phyloP scores from a whole-genome alignment of 2,888 invertebrate genomes.

The Amphipyra tragopoginis region DNA sequence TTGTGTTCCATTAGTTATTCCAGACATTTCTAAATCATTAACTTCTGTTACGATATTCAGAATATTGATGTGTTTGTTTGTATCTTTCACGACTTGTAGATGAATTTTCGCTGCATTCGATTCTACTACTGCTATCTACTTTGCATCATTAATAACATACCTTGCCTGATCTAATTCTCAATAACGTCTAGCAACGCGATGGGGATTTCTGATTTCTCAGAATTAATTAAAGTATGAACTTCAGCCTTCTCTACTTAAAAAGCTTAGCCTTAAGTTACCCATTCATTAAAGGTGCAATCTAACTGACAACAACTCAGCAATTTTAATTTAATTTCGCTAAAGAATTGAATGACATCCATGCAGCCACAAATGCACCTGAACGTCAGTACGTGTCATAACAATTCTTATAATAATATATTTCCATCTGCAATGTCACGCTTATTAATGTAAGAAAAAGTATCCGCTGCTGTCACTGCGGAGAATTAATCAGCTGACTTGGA shows the following conservation, averaged over 20 bases:
- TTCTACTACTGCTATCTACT: neutral
- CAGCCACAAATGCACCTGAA: constrained; percentile 6
- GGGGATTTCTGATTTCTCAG: no score
- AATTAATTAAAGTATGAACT: no score
- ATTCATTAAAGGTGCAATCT: neutral
- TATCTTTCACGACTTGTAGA: no score
- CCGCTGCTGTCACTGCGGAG: constrained; percentile 60
- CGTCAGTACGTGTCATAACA: constrained; percentile 20
- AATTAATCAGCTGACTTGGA: constrained; percentile 68
- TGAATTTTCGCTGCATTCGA: no score
- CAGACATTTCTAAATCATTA: constrained; percentile 9
- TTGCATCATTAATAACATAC: neutral
- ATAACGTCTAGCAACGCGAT: no score
- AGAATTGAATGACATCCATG: neutral
- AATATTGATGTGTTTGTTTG: constrained; percentile 1
- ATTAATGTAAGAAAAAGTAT: constrained; percentile 48
- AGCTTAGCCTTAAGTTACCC: neutral
- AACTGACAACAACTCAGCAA: neutral
- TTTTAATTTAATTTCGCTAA: neutral
- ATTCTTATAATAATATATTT: constrained; percentile 36
- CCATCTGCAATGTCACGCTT: constrained; percentile 44
- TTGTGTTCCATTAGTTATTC: constrained; percentile 13
- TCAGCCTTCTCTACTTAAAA: no score
- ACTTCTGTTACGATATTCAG: neutral
- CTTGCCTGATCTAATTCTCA: no score